A percentile compares a stretch with the other conserved stretches of the same genome.
These are phyloP conservation scores for Hyposoter dolosus DNA, from an alignment of 2,888 invertebrate species.

Conservation along the genomic window DNA sequence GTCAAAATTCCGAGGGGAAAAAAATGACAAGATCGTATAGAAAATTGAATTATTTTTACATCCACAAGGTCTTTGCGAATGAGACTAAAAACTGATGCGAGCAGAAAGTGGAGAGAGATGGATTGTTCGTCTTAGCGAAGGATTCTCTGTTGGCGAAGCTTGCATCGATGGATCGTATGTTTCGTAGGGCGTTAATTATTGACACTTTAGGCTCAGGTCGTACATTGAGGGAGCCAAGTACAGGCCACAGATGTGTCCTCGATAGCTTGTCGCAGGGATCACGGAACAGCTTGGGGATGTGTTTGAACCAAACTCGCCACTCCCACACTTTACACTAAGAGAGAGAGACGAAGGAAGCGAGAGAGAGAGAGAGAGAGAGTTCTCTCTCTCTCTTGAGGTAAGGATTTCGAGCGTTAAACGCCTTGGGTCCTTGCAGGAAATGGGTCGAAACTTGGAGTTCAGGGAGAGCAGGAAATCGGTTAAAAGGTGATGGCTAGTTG, in stretches of 20 bases:
- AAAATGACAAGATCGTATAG: no score
- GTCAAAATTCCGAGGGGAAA: no score
- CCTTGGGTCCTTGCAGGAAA: slow-evolving; percentile 39
- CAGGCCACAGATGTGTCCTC: slow-evolving; percentile 61
- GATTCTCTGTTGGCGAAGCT: slow-evolving; percentile 36
- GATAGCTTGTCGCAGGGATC: slow-evolving; percentile 58
- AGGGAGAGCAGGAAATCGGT: slow-evolving; percentile 31
- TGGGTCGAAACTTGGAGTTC: slow-evolving; percentile 36
- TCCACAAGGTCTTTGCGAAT: neutral
- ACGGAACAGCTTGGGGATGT: slow-evolving; percentile 55
- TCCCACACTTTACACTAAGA: neutral
- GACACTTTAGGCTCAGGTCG: slow-evolving; percentile 65
- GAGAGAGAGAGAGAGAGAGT: slow-evolving; percentile 28
- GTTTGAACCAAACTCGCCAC: neutral
- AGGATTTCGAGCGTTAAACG: slow-evolving; percentile 26
- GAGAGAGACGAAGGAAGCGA: slow-evolving; percentile 29
- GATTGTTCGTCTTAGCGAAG: neutral
- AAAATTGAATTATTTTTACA: no score
- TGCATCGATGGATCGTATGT: slow-evolving; percentile 51
- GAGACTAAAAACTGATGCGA: neutral
- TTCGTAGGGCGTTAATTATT: slow-evolving; percentile 70
- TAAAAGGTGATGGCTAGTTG: slow-evolving; percentile 17
- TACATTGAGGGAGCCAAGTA: slow-evolving; percentile 63
- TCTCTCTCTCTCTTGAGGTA: no score
- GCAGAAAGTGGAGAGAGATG: neutral